These are phyloP conservation scores for Telmatherina bonti DNA, from an alignment of 2,797 vertebrate species.

Conservation along the genomic window DNA sequence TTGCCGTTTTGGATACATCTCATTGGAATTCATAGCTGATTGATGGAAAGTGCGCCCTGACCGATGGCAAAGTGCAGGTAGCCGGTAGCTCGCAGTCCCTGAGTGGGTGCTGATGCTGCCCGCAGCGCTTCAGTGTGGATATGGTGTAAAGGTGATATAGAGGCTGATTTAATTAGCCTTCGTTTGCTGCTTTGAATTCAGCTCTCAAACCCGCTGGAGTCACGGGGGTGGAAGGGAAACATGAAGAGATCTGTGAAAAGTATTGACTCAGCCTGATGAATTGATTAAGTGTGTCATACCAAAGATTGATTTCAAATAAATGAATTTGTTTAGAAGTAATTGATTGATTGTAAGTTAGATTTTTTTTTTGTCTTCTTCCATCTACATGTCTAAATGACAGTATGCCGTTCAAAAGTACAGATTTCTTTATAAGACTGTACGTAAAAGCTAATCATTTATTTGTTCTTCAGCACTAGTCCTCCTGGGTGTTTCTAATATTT, in stretches of 20 bases:
- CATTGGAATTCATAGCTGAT: not conserved
- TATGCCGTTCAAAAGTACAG: not conserved
- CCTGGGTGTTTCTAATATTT: too few species aligned
- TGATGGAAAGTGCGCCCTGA: not conserved
- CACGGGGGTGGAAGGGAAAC: not conserved
- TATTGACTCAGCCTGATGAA: not conserved
- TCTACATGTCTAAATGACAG: not conserved
- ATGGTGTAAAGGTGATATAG: not conserved
- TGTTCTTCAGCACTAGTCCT: not conserved
- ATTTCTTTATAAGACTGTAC: too few species aligned
- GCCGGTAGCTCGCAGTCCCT: not conserved
- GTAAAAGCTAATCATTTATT: not conserved
- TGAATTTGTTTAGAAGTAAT: not conserved
- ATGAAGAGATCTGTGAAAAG: not conserved
- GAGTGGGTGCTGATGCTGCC: not conserved
- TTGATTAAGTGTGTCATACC: not conserved
- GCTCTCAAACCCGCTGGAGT: not conserved
- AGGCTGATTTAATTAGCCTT: not conserved
- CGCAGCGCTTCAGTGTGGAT: not conserved
- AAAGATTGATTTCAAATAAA: not conserved
- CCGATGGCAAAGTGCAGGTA: not conserved
- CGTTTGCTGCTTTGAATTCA: not conserved
- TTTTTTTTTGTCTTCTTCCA: not conserved
- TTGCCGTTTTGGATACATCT: not conserved
- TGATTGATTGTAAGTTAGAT: not conserved